phyloP scores from a whole-genome alignment of 2,113 vertebrate genomes.

The Apteryx owenii region DNA sequence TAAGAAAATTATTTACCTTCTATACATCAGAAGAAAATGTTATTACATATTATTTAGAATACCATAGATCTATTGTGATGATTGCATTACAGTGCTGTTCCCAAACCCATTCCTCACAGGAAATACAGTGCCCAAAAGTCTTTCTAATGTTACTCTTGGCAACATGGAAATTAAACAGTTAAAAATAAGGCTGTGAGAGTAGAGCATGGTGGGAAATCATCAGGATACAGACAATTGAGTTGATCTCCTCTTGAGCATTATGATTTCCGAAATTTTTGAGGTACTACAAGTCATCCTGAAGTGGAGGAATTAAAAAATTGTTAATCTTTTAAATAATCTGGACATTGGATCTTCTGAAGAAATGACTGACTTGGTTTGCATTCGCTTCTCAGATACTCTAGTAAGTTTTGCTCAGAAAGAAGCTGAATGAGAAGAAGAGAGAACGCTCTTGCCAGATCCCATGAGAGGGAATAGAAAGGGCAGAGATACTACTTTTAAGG shows the following conservation, averaged over 20 bases:
- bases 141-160: background rate
- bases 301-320: background rate
- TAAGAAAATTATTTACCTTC: background rate
- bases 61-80: background rate
- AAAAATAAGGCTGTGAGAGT: background rate
- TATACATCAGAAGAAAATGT: background rate
- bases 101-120: background rate
- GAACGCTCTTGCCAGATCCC: background rate
- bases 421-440: background rate
- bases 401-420: background rate
- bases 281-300: background rate
- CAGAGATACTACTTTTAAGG: background rate
- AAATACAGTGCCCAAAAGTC: background rate
- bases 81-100: background rate
- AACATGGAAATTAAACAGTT: background rate
- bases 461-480: background rate
- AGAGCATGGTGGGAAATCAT: background rate
- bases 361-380: background rate
- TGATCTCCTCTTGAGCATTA: background rate
- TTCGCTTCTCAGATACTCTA: background rate
- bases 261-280: background rate
- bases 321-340: constrained; percentile 8
- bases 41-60: background rate
- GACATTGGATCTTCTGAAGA: background rate
- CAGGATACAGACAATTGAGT: background rate